Base-by-base conservation (phyloP, 2,888 invertebrate genomes). In the Synergus umbraculus region DNA sequence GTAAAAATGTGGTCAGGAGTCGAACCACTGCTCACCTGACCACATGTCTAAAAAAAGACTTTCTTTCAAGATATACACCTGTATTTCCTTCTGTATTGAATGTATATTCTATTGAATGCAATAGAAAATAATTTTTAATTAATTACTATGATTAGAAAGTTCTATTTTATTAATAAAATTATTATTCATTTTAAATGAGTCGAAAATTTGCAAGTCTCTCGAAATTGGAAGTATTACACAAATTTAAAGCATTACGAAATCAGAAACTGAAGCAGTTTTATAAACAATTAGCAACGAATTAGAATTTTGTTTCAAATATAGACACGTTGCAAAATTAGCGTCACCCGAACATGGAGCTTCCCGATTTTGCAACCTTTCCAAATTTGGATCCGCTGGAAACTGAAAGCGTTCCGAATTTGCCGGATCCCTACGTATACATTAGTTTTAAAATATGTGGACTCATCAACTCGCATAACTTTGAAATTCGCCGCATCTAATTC, bases 401-500 rank as follows among this genome's bases (percentile, higher is more conserved):
- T n/a, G n/a, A 54, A 54, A n/a, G 54, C n/a, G 13, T 54, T n/a
- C 9, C n/a, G n/a, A 54, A 54, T 54, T 54, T 54, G n/a, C n/a
- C n/a, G n/a, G 54, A 8, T 54, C 9, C n/a, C 0, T 13, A 54
- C n/a, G 37, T 37, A n/a, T 13, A 54, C 69, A 69, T 69, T 69
- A 69, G 46, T 46, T 49, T 69, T 69, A 69, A 69, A 69, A 69
- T 69, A 69, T 69, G 69, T 69, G 29, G 46, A 69, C 69, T 49
- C 69, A 69, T 69, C 69, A 69, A 69, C 69, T 69, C 69, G 15
- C 46, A 69, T 69, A 69, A 69, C 69, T 69, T 69, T 49, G 69
- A 69, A 49, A 69, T 69, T 69, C 69, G 69, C 69, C 69, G 69
- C 69, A 22, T 13, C 49, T 69, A 69, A 69, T 69, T 69, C 69